Evolutionary conservation across 2,797 vertebrate genomes (phyloP), one percentile per base, ranked within the genome.

Genomic region (Hozukius guyotensis): DNA sequence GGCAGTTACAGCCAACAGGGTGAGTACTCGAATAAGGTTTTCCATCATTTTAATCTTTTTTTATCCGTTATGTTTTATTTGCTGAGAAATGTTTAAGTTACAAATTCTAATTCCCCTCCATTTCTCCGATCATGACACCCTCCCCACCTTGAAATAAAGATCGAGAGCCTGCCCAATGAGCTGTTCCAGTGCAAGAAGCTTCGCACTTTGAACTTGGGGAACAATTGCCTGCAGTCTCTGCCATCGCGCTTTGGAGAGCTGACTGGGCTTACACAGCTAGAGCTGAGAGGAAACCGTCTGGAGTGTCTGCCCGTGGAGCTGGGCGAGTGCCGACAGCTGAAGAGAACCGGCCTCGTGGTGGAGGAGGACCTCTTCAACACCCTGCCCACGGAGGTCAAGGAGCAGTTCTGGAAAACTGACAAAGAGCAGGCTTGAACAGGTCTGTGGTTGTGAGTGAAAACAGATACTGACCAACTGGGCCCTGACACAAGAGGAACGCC

Each of bases 171-270:
- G 34, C 99, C 98, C 2, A 98, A 98, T 0, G 99, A 99, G 92
- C 94, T 99, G 82, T 99, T 99, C 95, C 97, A 98, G 95, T 99
- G 99, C 94, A 97, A 97, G 93, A 99, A 99, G 91, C 95, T 99
- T 72, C 96, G 97, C 86, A 98, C 97, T 31, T 95, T 99, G 86
- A 96, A 99, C 94, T 95, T 99, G 86, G 98, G 98, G 2, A 99
- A 97, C 96, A 99, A 99, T 9, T 97, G 97, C 90, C 92, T 99
- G 83, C 97, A 97, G 93, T 96, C 97, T 0, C 95, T 99, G 70
- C 97, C 98, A 0, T 99, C 99, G 0, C 95, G 98, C n/a, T 98
- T 99, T 49, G 98, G 99, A 1, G 99, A 99, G 94, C 96, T 99
- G 90, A 97, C 96, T 0, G 97, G 94, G 62, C 95, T 99, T 85